Base-by-base conservation (phyloP, 1,140 invertebrate species). In the Drosophila obscura region DNA sequence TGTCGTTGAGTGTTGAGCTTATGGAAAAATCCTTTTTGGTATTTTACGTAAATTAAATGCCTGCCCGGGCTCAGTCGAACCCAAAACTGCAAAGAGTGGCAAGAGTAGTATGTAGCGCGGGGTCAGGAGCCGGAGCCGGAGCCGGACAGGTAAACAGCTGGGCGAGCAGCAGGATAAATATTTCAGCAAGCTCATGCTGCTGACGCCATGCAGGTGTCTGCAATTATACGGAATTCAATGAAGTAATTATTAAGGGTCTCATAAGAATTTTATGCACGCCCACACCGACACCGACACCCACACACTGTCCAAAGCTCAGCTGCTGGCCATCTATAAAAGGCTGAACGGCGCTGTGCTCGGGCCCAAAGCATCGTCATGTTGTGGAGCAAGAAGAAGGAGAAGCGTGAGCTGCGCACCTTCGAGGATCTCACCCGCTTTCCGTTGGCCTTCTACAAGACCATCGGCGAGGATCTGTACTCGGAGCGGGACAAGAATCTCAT, bases 401-500 rank as follows among this genome's bases (percentile, higher is more conserved):
- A 58, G 16, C 41, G 45, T 1, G 61, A 66, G 24, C 6, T 84
- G n/a, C 51, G 49, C 8, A 88, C 67, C 11, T 87, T 88, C 31
- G 72, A 87, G 66, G 83, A 89, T n/a, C 52, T 88, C 2, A 88
- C 79, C 5, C 59, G 76, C 0, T 83, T 88, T 11, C 84, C 84
- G 0, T 43, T 89, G 65, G 43, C 71, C 1, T 88, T 88, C 39
- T 88, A 88, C 51, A 88, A 89, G 76, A 88, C 85, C 35, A 89
- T 89, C 26, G 84, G 84, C 55, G 80, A 89, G 64, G 85, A 89
- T 80, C 48, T 89, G 7, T 89, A 90, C 8, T 80, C 77, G 44
- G 63, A 64, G 0, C n/a, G 80, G 19, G 84, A 89, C n/a, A 62
- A 67, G 11, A 89, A 88, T 39, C 50, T 64, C 1, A 6, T 78